Evolutionary conservation across 2,113 vertebrate genomes (phyloP).

Genomic region (Fulica atra): DNA sequence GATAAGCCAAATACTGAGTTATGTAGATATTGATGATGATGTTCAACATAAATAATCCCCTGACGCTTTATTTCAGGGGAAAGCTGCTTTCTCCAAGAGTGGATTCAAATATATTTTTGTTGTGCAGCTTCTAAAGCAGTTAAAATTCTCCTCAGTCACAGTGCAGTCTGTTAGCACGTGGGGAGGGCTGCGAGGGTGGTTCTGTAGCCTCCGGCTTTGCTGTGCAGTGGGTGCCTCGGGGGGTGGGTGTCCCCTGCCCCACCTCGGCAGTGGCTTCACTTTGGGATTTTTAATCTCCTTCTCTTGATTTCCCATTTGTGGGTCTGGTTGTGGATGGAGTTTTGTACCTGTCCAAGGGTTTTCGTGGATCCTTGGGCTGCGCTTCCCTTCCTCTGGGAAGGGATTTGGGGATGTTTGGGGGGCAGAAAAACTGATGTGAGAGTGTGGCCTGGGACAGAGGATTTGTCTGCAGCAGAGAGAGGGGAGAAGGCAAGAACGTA

Average conservation of each 20-base stretch:
- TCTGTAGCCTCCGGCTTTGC: neutral
- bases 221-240: neutral
- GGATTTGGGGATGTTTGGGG: neutral
- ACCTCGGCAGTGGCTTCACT: neutral
- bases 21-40: neutral
- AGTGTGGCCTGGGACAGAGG: neutral
- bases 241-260: neutral
- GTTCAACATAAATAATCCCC: neutral
- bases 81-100: neutral
- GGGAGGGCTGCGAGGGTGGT: neutral
- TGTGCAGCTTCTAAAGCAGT: neutral
- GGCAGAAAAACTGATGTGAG: neutral
- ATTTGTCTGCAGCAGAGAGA: neutral
- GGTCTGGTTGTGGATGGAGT: neutral
- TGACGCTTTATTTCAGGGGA: neutral
- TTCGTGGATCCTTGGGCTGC: neutral
- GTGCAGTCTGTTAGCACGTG: neutral
- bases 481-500: rapidly evolving
- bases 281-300: neutral
- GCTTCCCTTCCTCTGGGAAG: neutral
- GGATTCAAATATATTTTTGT: neutral
- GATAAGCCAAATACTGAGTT: neutral
- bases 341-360: neutral
- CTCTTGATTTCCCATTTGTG: neutral
- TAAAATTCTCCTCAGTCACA: neutral